Percentiles rank a stretch among this genome's conserved stretches.
phyloP scores from a whole-genome alignment of 1,140 invertebrate genomes.

The Solen grandis region DNA sequence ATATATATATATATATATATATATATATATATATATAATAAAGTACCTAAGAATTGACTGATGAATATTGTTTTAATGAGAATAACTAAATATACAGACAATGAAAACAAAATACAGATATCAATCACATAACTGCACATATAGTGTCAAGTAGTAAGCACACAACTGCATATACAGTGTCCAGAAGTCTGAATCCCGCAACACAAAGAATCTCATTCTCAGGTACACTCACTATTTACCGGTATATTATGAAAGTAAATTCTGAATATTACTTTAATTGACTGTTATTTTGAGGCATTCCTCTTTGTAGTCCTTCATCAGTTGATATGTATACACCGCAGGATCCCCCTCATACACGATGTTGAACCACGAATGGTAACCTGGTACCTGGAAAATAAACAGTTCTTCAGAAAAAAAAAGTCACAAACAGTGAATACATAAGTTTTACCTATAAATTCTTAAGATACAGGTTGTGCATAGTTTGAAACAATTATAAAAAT shows the following conservation, averaged over 20 bases:
- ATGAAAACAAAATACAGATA: neutral
- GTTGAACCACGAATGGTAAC: neutral
- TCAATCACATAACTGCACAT: neutral
- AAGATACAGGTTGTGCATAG: neutral
- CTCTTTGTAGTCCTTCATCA: conserved; percentile 20
- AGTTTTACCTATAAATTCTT: neutral
- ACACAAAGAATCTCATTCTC: too few relatives aligned
- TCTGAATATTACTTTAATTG: neutral
- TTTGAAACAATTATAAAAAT: neutral
- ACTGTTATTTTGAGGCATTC: neutral
- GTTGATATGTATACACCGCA: conserved; percentile 8
- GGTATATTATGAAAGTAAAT: neutral
- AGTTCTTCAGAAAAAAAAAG: neutral
- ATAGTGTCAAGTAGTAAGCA: neutral
- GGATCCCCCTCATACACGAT: neutral
- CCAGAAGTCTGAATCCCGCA: too few relatives aligned
- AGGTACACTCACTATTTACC: neutral
- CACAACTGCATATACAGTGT: neutral
- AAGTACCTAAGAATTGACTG: too few relatives aligned
- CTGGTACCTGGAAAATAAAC: conserved; percentile 18
- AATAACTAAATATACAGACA: too few relatives aligned
- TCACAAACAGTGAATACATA: neutral
- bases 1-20: too few relatives aligned
- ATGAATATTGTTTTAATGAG: too few relatives aligned
- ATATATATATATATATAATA: too few relatives aligned